A percentile compares a stretch with the other conserved stretches of the same genome.
Conservation (phyloP, 2,888 invertebrate genomes). For the Clanis bilineata region DNA sequence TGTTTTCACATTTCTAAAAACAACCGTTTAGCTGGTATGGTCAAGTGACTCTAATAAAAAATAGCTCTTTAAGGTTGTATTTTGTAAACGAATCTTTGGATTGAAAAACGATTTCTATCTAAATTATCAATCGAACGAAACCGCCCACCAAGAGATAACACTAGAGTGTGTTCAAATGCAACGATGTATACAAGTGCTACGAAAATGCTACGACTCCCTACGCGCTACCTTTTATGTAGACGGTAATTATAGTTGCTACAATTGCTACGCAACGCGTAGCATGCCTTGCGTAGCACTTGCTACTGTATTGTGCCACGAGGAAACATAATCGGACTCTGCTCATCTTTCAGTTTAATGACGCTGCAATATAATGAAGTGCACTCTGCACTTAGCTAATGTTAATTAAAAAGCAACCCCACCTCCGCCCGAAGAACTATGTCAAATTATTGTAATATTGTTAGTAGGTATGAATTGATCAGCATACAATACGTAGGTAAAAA, state of each 20-base stretch:
- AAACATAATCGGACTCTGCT: not conserved
- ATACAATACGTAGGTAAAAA: too few species aligned
- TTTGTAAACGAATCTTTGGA: too few species aligned
- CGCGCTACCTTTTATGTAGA: not conserved
- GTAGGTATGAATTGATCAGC: too few species aligned
- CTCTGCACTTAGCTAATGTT: not conserved
- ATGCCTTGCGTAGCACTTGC: not conserved
- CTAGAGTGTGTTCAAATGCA: too few species aligned
- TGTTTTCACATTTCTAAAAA: too few species aligned
- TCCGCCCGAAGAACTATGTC: not conserved
- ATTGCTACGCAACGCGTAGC: not conserved
- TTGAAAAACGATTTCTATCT: too few species aligned
- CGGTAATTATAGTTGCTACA: not conserved
- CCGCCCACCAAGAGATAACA: too few species aligned
- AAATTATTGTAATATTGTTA: not conserved
- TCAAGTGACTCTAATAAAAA: too few species aligned
- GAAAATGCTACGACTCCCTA: not conserved
- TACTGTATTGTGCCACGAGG: not conserved
- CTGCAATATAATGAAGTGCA: constrained; percentile 6
- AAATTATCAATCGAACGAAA: too few species aligned
- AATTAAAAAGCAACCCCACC: not conserved
- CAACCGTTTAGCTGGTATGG: too few species aligned
- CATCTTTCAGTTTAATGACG: constrained; percentile 1
- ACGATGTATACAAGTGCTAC: not conserved
- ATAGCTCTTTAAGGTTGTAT: too few species aligned